A percentile compares a stretch with the other conserved stretches of the same genome.
These are phyloP conservation scores for Trissolcus basalis DNA, from an alignment of 1,140 invertebrate species.

Conservation along the genomic window DNA sequence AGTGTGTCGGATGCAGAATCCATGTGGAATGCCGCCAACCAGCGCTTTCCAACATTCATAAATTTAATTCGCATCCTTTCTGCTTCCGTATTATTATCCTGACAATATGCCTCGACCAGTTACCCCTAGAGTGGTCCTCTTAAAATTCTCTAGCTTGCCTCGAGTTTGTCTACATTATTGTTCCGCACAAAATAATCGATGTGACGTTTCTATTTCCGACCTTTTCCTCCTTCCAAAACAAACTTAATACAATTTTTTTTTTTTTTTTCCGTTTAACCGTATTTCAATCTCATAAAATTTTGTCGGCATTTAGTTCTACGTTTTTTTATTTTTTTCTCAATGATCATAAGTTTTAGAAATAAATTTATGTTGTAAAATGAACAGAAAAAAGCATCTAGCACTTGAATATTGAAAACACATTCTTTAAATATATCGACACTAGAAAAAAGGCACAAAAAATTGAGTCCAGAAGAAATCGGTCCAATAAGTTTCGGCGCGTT, in stretches of 20 bases:
- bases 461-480: conserved; percentile 22
- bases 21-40: conserved; percentile 65
- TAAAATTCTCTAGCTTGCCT: conserved; percentile 52
- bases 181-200: conserved; percentile 23
- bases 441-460: conserved; percentile 25
- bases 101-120: conserved; percentile 59
- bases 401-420: too few species aligned
- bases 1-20: conserved; percentile 64
- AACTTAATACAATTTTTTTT: background rate
- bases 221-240: too few species aligned
- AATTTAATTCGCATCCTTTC: conserved; percentile 67
- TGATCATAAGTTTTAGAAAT: too few species aligned
- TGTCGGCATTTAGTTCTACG: too few species aligned
- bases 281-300: too few species aligned
- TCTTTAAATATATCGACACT: background rate
- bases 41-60: conserved; percentile 64
- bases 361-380: too few species aligned
- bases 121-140: conserved; percentile 41
- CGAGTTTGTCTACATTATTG: conserved; percentile 48
- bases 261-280: too few species aligned
- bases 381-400: too few species aligned
- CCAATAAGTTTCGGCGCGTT: conserved; percentile 53
- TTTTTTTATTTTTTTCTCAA: too few species aligned
- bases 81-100: conserved; percentile 63
- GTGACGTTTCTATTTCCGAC: too few species aligned